These are phyloP conservation scores for Heliornis fulica DNA, from an alignment of 2,113 vertebrate genomes.

Conservation along the genomic window DNA sequence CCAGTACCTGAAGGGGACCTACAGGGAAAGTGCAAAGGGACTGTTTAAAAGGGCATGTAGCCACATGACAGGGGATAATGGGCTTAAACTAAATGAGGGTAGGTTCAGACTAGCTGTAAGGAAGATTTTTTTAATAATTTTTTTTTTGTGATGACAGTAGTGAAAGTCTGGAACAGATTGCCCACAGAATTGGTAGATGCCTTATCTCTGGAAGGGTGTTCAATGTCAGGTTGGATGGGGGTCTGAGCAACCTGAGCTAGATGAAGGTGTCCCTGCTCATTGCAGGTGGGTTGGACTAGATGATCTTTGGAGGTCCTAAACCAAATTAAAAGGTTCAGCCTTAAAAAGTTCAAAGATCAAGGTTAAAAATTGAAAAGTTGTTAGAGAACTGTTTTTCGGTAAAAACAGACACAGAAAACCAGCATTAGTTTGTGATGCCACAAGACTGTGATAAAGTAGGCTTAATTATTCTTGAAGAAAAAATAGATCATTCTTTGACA, in stretches of 20 bases:
- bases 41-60: neutral
- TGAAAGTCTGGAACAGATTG: neutral
- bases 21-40: neutral
- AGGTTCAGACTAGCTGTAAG: neutral
- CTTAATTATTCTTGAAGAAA: neutral
- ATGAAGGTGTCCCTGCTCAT: neutral
- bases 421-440: neutral
- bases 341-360: neutral
- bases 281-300: neutral
- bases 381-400: neutral
- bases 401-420: neutral
- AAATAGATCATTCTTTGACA: neutral
- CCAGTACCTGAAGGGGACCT: neutral
- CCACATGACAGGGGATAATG: rapidly evolving
- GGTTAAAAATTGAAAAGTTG: neutral
- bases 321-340: neutral
- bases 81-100: neutral
- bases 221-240: no score
- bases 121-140: no score
- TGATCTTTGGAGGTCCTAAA: neutral
- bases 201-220: neutral
- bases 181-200: neutral
- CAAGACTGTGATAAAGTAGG: neutral
- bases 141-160: neutral
- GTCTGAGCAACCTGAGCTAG: neutral